phyloP scores from a whole-genome alignment of 1,140 invertebrate species.

The Macrobrachium rosenbergii region DNA sequence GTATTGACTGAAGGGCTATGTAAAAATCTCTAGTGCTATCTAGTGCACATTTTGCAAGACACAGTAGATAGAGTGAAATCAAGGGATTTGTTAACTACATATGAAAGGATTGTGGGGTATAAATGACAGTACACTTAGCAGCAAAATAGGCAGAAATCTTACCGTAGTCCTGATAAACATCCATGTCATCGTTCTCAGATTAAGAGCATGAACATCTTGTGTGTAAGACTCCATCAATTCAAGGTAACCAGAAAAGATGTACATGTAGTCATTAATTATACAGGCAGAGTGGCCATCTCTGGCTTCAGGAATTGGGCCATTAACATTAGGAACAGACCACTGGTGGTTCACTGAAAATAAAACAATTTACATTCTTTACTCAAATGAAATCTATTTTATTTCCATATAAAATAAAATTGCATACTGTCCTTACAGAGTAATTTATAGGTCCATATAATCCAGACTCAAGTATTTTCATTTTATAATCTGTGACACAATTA shows the following conservation, averaged over 20 bases:
- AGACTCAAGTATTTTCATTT: too few relatives aligned
- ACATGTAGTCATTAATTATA: conserved; percentile 86
- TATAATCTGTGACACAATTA: too few relatives aligned
- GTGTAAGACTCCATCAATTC: conserved; percentile 77
- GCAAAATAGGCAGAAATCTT: conserved; percentile 69
- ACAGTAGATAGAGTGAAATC: too few relatives aligned
- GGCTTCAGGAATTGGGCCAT: conserved; percentile 80
- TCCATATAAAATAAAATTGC: too few relatives aligned
- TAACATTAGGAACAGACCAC: conserved; percentile 77
- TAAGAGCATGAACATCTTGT: conserved; percentile 82
- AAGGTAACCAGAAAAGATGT: conserved; percentile 88
- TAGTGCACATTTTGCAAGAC: too few relatives aligned
- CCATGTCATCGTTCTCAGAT: conserved; percentile 84
- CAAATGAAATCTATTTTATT: too few relatives aligned
- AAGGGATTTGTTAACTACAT: too few relatives aligned
- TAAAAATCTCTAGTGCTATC: too few relatives aligned
- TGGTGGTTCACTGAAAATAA: conserved; percentile 74
- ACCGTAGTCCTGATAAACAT: conserved; percentile 73
- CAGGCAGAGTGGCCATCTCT: conserved; percentile 93
- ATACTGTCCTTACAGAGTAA: too few relatives aligned
- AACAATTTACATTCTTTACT: conserved; percentile 7
- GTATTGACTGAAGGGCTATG: too few relatives aligned
- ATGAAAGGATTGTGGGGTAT: too few relatives aligned
- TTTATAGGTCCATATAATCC: too few relatives aligned
- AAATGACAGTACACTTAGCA: background rate